Percentiles rank a stretch among this genome's conserved stretches.
Conservation (phyloP, 1,140 invertebrate species). For the Acromyrmex echinatior region DNA sequence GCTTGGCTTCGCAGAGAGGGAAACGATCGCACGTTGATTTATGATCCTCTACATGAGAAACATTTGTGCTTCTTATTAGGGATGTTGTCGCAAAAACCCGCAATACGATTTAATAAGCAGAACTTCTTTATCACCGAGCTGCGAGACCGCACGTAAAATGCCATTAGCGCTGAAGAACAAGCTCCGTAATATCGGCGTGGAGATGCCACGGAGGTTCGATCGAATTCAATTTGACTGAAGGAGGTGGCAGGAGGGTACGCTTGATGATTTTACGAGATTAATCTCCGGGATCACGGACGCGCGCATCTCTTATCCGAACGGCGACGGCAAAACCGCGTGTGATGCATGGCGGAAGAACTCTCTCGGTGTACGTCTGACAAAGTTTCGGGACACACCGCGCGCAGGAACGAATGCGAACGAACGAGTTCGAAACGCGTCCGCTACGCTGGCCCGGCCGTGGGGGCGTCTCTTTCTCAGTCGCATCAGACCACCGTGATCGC, state of each 20-base stretch:
- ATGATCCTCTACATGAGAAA: background rate
- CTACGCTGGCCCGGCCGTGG: constrained; percentile 69
- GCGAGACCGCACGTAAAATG: background rate
- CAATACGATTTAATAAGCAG: background rate
- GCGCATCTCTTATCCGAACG: constrained; percentile 13
- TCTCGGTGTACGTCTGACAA: constrained; percentile 64
- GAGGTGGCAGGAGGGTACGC: background rate
- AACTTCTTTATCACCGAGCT: constrained; percentile 15
- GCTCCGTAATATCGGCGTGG: background rate
- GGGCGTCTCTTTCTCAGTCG: constrained; percentile 81
- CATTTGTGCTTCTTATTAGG: constrained; percentile 7
- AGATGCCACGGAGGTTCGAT: background rate
- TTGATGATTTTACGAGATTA: constrained; percentile 54
- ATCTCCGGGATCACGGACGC: constrained; percentile 28
- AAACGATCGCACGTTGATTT: constrained; percentile 22
- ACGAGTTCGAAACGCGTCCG: constrained; percentile 76
- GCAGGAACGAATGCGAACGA: constrained; percentile 65
- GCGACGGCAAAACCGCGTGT: constrained; percentile 35
- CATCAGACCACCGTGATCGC: constrained; percentile 84
- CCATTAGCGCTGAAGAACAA: background rate
- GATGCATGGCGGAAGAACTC: constrained; percentile 70
- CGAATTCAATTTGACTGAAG: constrained; percentile 23
- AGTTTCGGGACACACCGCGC: constrained; percentile 68
- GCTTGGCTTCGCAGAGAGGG: background rate
- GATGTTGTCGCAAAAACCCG: background rate